Base-by-base conservation (phyloP, 2,888 invertebrate species). In the Philhelius pedissequus region DNA sequence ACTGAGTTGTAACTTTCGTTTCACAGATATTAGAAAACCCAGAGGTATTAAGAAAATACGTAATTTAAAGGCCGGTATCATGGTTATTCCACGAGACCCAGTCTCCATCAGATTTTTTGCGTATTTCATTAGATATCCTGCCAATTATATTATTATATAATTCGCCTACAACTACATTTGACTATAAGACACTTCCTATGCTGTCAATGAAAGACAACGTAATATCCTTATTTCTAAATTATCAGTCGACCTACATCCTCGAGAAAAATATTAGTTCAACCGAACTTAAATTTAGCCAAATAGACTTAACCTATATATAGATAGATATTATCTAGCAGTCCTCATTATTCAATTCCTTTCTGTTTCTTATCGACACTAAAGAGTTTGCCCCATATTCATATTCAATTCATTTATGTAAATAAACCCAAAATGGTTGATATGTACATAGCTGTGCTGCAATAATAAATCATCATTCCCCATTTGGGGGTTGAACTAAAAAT, bases 331-430 rank as follows among this genome's bases (percentile, higher is more conserved):
- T 18, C 7, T 48, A 48, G 48, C 5, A 22, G 48, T 22, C 45
- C 48, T 13, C 25, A n/a, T 25, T 25, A 48, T 48, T 7, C 48
- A 48, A 1, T 22, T 48, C 5, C 18, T 15, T 8, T 43, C 20
- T 45, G 1, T 8, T 20, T 11, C 7, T 9, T 11, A n/a, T n/a
- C n/a, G n/a, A n/a, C n/a, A n/a, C n/a, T 20, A 64, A 52, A 68
- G 11, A 64, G 9, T n/a, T 40, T 25, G 52, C 56, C 56, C 70
- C 64, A 81, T 62, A 35, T 27, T 56, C n/a, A n/a, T 20, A 15
- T 48, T 75, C 25, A 45, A 70, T 45, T 30, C 22, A n/a, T n/a
- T n/a, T 48, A 40, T 56, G 43, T 62, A 40, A 69, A 74, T 74
- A 69, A 74, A 40, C 40, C 18, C 64, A 64, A 75, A 25, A 13